A percentile compares a stretch with the other conserved stretches of the same genome.
Conservation (phyloP, 2,888 invertebrate genomes). For the Spatulosminthurus flaviceps region DNA sequence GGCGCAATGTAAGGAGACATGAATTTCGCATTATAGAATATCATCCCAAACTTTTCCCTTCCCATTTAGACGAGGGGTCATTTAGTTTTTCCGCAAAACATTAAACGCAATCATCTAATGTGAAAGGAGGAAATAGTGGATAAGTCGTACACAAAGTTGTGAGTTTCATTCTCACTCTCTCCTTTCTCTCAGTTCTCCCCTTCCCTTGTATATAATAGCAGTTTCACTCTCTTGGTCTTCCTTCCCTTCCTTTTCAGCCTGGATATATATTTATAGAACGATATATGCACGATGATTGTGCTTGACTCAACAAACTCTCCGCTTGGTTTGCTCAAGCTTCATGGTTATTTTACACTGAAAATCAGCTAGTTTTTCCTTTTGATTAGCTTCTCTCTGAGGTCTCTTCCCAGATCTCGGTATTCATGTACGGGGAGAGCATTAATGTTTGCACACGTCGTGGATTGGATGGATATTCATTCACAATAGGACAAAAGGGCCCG, state of each 20-base stretch:
- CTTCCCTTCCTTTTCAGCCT: constrained; percentile 18
- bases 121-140: constrained; percentile 42
- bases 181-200: neutral
- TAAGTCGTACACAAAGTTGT: constrained; percentile 41
- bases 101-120: constrained; percentile 59
- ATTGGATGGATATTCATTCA: constrained; percentile 63
- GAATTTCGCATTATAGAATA: constrained; percentile 61
- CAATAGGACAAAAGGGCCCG: constrained; percentile 61
- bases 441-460: constrained; percentile 57
- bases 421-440: constrained; percentile 24
- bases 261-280: neutral
- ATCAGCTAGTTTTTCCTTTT: constrained; percentile 39
- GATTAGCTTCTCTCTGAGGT: constrained; percentile 40
- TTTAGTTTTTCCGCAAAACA: constrained; percentile 58
- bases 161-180: constrained; percentile 25
- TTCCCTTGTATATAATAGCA: neutral
- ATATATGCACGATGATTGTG: constrained; percentile 21
- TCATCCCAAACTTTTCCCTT: constrained; percentile 55
- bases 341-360: constrained; percentile 31
- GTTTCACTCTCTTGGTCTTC: neutral
- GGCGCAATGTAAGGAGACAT: constrained; percentile 57
- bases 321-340: constrained; percentile 31
- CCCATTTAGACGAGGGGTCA: constrained; percentile 50
- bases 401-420: constrained; percentile 28
- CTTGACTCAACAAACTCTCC: constrained; percentile 34